phyloP scores from a whole-genome alignment of 2,888 invertebrate genomes.

The Megamerina dolium region DNA sequence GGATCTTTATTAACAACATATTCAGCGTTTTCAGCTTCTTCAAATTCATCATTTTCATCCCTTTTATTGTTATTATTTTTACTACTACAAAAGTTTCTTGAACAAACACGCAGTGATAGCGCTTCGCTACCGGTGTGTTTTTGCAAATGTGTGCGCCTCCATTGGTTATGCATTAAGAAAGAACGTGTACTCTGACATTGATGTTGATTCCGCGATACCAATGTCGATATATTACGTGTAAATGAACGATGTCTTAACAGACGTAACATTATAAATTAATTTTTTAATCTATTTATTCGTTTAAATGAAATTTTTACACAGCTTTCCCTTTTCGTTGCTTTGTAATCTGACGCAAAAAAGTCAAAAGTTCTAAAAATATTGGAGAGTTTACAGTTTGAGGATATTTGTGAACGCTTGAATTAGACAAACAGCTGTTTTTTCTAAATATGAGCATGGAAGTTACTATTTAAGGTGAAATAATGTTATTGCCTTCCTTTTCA shows the following conservation, averaged over 20 bases:
- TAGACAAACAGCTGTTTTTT: no score
- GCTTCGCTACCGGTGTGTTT: constrained; percentile 9
- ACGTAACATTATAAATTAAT: no score
- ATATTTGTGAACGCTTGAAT: no score
- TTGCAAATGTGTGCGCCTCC: constrained; percentile 12
- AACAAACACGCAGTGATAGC: constrained; percentile 14
- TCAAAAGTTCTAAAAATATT: no score
- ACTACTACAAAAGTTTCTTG: constrained; percentile 26
- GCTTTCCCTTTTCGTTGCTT: no score
- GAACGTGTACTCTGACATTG: constrained; percentile 6
- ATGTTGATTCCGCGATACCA: constrained; percentile 10
- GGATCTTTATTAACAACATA: constrained; percentile 32
- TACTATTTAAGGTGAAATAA: no score
- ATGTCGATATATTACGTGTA: constrained; percentile 19
- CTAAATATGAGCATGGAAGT: no score
- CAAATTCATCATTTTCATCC: constrained; percentile 26
- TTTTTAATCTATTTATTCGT: no score
- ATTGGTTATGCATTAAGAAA: constrained; percentile 14
- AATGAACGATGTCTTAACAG: constrained; percentile 13
- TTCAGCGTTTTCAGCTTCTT: constrained; percentile 22
- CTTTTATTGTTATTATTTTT: constrained; percentile 13
- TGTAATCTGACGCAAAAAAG: no score
- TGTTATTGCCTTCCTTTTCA: no score
- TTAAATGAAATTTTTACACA: no score
- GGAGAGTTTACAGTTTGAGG: no score